Conservation (phyloP, 1,140 invertebrate genomes). For the Stegodyphus dumicola region DNA sequence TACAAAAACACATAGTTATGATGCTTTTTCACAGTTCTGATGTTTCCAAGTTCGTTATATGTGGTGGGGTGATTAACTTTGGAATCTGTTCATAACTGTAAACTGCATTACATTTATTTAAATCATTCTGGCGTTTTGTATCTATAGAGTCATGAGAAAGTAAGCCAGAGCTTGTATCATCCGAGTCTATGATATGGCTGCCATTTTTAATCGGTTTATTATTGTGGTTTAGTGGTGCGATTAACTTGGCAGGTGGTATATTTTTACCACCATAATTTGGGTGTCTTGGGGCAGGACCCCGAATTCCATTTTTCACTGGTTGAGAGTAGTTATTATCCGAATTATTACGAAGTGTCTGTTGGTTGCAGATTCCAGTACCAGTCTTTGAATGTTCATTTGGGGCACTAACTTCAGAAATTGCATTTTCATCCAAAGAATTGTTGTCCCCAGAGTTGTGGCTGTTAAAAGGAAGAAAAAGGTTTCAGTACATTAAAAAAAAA, state of each 20-base stretch:
- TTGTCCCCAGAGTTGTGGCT: conserved; percentile 79
- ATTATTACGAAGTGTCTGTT: not conserved
- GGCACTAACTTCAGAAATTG: conserved; percentile 68
- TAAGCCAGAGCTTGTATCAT: conserved; percentile 49
- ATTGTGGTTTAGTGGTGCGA: conserved; percentile 6
- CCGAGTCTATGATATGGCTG: conserved; percentile 32
- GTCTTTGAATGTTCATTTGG: conserved; percentile 24
- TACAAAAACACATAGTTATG: not conserved
- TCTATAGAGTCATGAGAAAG: conserved; percentile 42
- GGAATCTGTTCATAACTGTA: conserved; percentile 53
- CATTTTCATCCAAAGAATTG: conserved; percentile 90
- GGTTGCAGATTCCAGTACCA: conserved; percentile 5
- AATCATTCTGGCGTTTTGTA: conserved; percentile 55
- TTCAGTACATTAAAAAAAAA: not conserved
- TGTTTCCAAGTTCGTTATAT: conserved; percentile 60
- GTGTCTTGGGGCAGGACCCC: conserved; percentile 10
- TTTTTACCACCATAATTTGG: conserved; percentile 43
- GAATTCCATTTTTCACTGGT: conserved; percentile 16
- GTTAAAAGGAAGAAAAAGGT: conserved; percentile 63
- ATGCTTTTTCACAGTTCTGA: conserved; percentile 46
- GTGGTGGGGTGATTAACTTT: conserved; percentile 49
- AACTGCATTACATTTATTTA: conserved; percentile 57
- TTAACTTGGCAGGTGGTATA: conserved; percentile 49
- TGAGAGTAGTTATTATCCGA: conserved; percentile 38
- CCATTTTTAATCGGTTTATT: conserved; percentile 34